Percentiles rank a stretch among this genome's conserved stretches.
Conservation (phyloP, 2,113 vertebrate genomes). For the Aptenodytes patagonicus region DNA sequence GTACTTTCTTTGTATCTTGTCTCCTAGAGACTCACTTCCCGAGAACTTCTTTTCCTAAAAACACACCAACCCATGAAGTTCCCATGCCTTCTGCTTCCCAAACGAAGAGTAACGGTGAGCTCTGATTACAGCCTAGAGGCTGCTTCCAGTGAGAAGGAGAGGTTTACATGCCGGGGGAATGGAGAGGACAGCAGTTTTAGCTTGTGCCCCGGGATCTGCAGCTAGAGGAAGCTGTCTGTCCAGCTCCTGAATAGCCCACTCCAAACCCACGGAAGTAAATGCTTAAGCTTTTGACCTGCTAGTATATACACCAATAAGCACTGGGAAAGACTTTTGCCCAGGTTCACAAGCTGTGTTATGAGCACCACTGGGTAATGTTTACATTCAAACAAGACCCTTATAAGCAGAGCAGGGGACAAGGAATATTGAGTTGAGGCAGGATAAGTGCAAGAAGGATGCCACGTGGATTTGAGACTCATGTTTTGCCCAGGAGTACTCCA, state of each 20-base stretch:
- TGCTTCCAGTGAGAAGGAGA: background rate
- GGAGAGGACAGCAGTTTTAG: background rate
- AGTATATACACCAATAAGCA: background rate
- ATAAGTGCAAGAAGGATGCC: background rate
- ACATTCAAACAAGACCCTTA: background rate
- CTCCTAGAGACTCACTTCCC: background rate
- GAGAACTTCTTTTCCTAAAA: background rate
- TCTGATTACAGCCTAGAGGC: background rate
- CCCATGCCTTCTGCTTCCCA: background rate
- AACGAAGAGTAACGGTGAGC: background rate
- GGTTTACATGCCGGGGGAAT: background rate
- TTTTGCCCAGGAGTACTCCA: background rate
- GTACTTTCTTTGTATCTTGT: background rate
- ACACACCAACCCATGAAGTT: background rate
- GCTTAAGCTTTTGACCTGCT: background rate
- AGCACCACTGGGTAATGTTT: background rate
- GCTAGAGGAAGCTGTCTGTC: background rate
- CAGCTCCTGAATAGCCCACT: background rate
- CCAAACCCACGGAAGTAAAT: background rate
- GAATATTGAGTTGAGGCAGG: background rate
- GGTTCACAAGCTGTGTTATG: background rate
- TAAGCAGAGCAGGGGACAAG: background rate
- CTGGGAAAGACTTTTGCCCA: background rate
- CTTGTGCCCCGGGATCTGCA: background rate
- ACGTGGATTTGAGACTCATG: background rate